Percentiles rank a stretch among this genome's conserved stretches.
phyloP scores from a whole-genome alignment of 2,888 invertebrate species.

The Meloe dianella region DNA sequence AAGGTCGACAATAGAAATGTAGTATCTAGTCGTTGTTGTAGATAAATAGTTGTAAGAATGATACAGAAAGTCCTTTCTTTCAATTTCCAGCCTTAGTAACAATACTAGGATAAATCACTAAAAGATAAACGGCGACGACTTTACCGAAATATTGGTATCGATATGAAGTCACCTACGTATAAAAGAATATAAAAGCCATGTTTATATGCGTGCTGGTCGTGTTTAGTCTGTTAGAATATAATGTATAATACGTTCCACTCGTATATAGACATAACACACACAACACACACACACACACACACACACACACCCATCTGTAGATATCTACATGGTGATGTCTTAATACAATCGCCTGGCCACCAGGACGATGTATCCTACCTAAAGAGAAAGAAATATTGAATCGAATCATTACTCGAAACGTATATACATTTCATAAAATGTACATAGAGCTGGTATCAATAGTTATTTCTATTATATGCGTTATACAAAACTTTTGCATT shows the following conservation, averaged over 20 bases:
- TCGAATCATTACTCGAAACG: slow-evolving; percentile 2
- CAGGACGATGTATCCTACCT: slow-evolving; percentile 33
- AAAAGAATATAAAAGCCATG: slow-evolving; percentile 51
- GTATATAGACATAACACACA: slow-evolving; percentile 36
- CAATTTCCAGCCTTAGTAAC: slow-evolving; percentile 19
- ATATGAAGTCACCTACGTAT: slow-evolving; percentile 46
- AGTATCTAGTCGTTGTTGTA: background rate
- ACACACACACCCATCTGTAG: background rate
- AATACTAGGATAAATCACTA: slow-evolving; percentile 45
- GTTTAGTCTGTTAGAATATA: slow-evolving; percentile 53
- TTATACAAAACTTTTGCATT: background rate
- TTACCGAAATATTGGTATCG: slow-evolving; percentile 51
- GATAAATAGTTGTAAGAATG: background rate
- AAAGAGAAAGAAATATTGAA: slow-evolving; percentile 26
- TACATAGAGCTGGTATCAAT: slow-evolving; percentile 8
- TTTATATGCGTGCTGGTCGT: slow-evolving; percentile 50
- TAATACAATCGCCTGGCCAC: slow-evolving; percentile 53
- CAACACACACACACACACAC: background rate
- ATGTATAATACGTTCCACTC: slow-evolving; percentile 47
- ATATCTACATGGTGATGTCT: slow-evolving; percentile 48
- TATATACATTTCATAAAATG: slow-evolving; percentile 1
- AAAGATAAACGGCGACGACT: slow-evolving; percentile 41
- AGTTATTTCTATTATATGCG: slow-evolving; percentile 9
- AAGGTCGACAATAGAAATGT: background rate
- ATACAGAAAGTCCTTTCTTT: background rate